These are phyloP conservation scores for Cyphotilapia sp. DNA, from an alignment of 2,113 vertebrate genomes.

Conservation along the genomic window DNA sequence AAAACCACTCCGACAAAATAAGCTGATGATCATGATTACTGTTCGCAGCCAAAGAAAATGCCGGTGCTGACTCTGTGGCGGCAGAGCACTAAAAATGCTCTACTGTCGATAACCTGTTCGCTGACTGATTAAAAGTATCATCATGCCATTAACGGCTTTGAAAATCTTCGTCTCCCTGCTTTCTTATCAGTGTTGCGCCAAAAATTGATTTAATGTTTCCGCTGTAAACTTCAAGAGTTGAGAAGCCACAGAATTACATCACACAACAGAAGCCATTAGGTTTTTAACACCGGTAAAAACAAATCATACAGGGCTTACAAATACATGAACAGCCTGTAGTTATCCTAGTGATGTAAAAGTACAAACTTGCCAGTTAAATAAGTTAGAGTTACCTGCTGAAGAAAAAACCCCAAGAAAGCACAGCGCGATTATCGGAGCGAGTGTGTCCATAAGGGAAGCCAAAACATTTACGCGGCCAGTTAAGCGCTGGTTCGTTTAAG, in stretches of 20 bases:
- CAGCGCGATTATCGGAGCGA: background rate
- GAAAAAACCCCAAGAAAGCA: background rate
- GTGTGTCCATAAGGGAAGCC: background rate
- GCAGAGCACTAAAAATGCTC: rapidly evolving
- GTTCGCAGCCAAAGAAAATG: rapidly evolving
- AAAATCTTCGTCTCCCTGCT: rapidly evolving
- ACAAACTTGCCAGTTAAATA: background rate
- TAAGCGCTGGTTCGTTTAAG: background rate
- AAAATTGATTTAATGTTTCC: background rate
- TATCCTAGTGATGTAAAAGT: background rate
- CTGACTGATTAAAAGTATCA: background rate
- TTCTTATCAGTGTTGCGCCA: background rate
- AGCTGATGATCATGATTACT: background rate
- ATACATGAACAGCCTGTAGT: background rate
- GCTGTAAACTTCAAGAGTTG: background rate
- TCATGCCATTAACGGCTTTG: background rate
- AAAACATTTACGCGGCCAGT: background rate
- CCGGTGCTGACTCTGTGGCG: background rate
- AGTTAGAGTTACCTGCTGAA: background rate
- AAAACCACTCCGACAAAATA: background rate
- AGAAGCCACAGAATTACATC: rapidly evolving
- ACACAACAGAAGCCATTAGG: background rate
- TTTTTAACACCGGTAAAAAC: background rate
- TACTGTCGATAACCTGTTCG: background rate
- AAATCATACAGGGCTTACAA: rapidly evolving